Evolutionary conservation across 2,888 invertebrate genomes (phyloP).

Genomic region (Meiosimyza decipiens): DNA sequence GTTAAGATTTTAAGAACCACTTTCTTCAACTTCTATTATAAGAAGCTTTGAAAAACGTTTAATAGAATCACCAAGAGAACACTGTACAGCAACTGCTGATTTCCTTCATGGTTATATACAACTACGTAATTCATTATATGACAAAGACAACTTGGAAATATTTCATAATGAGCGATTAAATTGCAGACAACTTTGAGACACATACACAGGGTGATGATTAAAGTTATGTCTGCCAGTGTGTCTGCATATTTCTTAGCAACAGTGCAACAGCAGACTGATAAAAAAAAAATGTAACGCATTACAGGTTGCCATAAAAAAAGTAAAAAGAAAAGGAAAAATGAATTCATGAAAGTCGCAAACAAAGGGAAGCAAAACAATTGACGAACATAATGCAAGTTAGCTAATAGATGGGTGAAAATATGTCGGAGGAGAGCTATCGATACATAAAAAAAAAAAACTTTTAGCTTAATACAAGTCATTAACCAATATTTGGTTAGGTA

Average conservation of each 20-base stretch:
- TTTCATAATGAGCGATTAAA: slow-evolving; percentile 6
- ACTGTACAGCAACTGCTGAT: too few relatives aligned
- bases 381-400: slow-evolving; percentile 6
- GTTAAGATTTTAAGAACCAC: too few relatives aligned
- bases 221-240: slow-evolving; percentile 6
- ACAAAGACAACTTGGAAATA: neutral
- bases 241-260: neutral
- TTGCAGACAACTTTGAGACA: neutral
- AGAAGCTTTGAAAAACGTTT: too few relatives aligned
- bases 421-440: neutral
- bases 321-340: neutral
- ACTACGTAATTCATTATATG: too few relatives aligned
- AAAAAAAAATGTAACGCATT: neutral
- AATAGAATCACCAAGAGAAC: too few relatives aligned
- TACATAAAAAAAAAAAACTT: too few relatives aligned
- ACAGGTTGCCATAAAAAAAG: slow-evolving; percentile 3
- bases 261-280: neutral
- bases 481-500: too few relatives aligned
- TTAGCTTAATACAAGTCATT: too few relatives aligned
- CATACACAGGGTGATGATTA: neutral
- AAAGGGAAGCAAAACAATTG: neutral
- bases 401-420: neutral
- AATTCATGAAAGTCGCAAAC: too few relatives aligned
- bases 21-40: too few relatives aligned
- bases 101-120: too few relatives aligned